phyloP scores from a whole-genome alignment of 1,140 invertebrate species.

The Mesaphorura yosii region DNA sequence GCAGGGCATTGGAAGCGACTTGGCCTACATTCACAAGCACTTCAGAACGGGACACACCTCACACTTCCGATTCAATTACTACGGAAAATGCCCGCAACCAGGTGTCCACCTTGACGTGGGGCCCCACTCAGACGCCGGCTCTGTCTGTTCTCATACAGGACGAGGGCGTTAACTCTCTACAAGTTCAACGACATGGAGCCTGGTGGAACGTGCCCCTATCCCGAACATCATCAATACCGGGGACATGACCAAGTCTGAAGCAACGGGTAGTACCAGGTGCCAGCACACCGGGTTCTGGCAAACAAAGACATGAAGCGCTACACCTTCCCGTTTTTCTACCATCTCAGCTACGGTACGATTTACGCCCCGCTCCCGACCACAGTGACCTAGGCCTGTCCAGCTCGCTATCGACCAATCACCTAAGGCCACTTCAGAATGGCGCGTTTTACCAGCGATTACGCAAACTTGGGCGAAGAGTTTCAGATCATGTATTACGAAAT shows the following conservation, averaged over 20 bases:
- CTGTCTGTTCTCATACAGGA: constrained; percentile 4
- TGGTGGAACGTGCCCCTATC: constrained; percentile 15
- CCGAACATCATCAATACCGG: constrained; percentile 23
- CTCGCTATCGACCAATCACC: constrained; percentile 11
- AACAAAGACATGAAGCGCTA: constrained; percentile 7
- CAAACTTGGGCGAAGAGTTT: constrained; percentile 20
- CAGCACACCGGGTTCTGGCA: constrained; percentile 18
- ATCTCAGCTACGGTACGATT: constrained; percentile 2
- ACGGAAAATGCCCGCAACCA: constrained; percentile 10
- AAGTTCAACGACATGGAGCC: constrained; percentile 13
- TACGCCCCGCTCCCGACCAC: constrained; percentile 11
- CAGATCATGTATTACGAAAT: constrained; percentile 20
- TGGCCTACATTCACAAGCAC: not conserved
- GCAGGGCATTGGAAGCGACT: constrained; percentile 6
- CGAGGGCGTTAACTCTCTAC: constrained; percentile 12
- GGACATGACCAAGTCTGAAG: constrained; percentile 25
- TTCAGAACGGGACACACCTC: constrained; percentile 14
- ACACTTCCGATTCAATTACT: constrained; percentile 14
- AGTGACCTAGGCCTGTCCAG: not conserved
- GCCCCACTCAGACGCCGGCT: constrained; percentile 17
- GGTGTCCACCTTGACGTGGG: constrained; percentile 17
- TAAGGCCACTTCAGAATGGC: constrained; percentile 19
- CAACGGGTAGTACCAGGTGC: constrained; percentile 19
- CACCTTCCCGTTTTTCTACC: constrained; percentile 18
- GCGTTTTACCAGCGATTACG: constrained; percentile 15